These are phyloP conservation scores for Sporophila hypoxantha DNA, from an alignment of 2,113 vertebrate genomes.

Conservation along the genomic window DNA sequence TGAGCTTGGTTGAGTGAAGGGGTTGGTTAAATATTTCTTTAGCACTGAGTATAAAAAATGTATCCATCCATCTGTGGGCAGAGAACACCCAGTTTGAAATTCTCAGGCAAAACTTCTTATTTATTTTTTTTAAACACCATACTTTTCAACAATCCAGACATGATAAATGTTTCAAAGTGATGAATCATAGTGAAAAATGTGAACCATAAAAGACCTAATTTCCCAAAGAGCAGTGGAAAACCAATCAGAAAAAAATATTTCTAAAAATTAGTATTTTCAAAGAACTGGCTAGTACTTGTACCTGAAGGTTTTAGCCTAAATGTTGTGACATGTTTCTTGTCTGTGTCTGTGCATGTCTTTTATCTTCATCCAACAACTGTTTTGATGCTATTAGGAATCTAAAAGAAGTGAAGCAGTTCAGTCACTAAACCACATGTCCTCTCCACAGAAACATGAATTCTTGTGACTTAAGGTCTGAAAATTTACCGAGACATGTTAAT, in stretches of 20 bases:
- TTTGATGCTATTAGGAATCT: background rate
- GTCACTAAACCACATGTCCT: background rate
- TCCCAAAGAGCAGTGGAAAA: conserved; percentile 2
- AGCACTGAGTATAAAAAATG: background rate
- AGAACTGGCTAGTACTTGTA: background rate
- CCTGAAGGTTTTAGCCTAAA: background rate
- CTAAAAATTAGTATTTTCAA: background rate
- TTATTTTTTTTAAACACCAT: background rate
- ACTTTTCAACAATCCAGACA: conserved; percentile 28
- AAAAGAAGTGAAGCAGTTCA: background rate
- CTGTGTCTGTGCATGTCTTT: background rate
- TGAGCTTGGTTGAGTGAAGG: background rate
- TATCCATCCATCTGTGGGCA: background rate
- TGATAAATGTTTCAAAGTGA: background rate
- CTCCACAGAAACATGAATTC: background rate
- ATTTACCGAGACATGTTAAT: background rate
- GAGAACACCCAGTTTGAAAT: conserved; percentile 33
- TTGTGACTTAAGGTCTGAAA: background rate
- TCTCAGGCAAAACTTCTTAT: background rate
- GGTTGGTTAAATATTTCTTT: background rate
- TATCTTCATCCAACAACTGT: background rate
- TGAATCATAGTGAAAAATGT: conserved; percentile 25
- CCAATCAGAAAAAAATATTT: background rate
- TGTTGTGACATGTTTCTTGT: background rate
- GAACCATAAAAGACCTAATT: conserved; percentile 1